A percentile compares a stretch with the other conserved stretches of the same genome.
Conservation (phyloP, 2,113 vertebrate genomes). For the Physeter macrocephalus region DNA sequence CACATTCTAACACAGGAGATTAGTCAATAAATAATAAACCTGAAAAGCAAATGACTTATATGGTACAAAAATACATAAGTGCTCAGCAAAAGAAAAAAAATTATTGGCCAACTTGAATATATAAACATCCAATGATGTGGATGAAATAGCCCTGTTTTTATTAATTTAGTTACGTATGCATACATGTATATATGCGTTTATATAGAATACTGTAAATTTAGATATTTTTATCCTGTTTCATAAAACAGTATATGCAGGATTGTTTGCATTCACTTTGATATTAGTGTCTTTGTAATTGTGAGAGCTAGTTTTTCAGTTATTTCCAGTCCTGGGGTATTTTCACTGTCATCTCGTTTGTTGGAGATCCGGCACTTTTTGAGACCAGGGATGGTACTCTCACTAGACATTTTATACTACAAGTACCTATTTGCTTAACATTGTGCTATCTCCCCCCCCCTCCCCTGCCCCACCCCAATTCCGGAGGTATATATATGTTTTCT, state of each 20-base stretch:
- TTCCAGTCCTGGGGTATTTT: not conserved
- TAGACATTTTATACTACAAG: not conserved
- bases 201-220: not conserved
- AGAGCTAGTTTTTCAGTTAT: not conserved
- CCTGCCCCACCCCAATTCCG: too few relatives aligned
- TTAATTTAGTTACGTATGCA: not conserved
- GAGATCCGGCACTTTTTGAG: not conserved
- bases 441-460: not conserved
- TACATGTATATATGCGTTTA: not conserved
- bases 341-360: not conserved
- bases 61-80: not conserved
- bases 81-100: not conserved
- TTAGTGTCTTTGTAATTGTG: not conserved
- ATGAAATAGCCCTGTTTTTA: not conserved
- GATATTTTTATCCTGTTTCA: not conserved
- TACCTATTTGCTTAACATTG: not conserved
- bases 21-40: not conserved
- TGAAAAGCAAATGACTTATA: not conserved
- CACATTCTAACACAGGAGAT: not conserved
- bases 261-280: constrained; percentile 5
- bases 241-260: not conserved
- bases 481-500: not conserved
- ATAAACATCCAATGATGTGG: not conserved
- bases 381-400: not conserved
- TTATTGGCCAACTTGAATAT: not conserved